Evolutionary conservation across 2,113 vertebrate species (phyloP), one percentile per base, ranked within the genome.

Genomic region (Brachypodius melanocephalos): DNA sequence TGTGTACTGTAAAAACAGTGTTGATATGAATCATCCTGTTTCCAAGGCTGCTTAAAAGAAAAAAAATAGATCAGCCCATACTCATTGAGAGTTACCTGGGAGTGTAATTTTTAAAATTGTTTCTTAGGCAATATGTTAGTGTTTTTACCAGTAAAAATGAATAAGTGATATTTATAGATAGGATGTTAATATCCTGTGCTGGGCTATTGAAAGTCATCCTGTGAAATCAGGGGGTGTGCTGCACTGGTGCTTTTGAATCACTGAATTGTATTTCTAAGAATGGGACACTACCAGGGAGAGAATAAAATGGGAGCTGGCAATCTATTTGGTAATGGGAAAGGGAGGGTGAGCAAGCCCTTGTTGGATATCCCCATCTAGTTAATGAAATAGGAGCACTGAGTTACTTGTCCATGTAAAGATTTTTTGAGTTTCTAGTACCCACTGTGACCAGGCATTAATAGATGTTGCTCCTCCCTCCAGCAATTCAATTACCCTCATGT

Each of bases 1-100:
- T 83, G 28, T 85, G 38, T 74, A 75, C 40, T 91, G 46, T 69
- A 55, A 75, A 75, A 91, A 58, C 55, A 54, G 42, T 31, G 43
- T 80, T 80, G 40, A 78, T 85, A 58, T 68, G 63, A 94, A 81
- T 94, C 85, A 81, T 82, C 48, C 36, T 59, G 22, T 90, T 95
- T 96, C 63, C 81, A 94, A 71, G 93, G 75, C 63, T 62, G 66
- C 54, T 82, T 81, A 32, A 55, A 82, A 78, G 13, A 38, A 87
- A 49, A 52, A 52, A 55, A 46, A 36, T 13, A 49, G 18, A 75
- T 78, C 18, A 42, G 34, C 43, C n/a, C n/a, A 17, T 79, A 76
- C 32, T 90, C 59, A 21, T 9, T 52, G 65, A 76, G 36, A 54
- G 24, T 38, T 83, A 43, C 52, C 51, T 80, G 71, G 51, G 43